Evolutionary conservation across 2,888 invertebrate species (phyloP).

Genomic region (Xanthorhoe designata): DNA sequence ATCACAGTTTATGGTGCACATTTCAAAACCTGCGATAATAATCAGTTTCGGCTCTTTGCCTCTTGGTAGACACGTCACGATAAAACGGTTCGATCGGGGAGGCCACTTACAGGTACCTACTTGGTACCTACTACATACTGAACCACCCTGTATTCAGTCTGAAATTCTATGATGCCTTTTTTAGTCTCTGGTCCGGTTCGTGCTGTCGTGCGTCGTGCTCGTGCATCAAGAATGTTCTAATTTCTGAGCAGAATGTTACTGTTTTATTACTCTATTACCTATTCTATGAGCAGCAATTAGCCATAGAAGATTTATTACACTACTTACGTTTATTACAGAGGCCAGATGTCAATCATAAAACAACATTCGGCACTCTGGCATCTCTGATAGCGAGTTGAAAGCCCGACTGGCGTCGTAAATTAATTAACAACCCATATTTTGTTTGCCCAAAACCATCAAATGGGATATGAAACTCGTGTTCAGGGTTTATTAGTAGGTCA

Average conservation of each 20-base stretch:
- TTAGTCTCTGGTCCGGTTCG: no score
- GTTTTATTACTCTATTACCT: background rate
- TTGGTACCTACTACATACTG: no score
- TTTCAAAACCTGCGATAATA: conserved; percentile 31
- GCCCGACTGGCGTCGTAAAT: conserved; percentile 51
- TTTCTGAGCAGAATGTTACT: background rate
- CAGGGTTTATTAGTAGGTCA: conserved; percentile 58
- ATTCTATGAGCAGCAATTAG: conserved; percentile 6
- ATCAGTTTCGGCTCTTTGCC: background rate
- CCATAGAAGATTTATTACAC: conserved; percentile 50
- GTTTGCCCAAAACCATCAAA: conserved; percentile 44
- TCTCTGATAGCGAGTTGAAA: conserved; percentile 41
- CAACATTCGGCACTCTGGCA: conserved; percentile 27
- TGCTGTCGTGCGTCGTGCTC: no score
- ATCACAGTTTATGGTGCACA: conserved; percentile 42
- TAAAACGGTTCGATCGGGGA: background rate
- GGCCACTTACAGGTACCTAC: no score
- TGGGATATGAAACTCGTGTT: conserved; percentile 45
- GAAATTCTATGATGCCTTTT: no score
- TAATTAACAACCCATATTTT: conserved; percentile 53
- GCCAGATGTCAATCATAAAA: conserved; percentile 57
- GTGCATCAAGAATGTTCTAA: no score
- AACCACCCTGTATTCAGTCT: no score
- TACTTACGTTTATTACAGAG: conserved; percentile 47
- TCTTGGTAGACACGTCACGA: background rate